Conservation (phyloP, 1,140 invertebrate species). For the Drosophila baimaii region DNA sequence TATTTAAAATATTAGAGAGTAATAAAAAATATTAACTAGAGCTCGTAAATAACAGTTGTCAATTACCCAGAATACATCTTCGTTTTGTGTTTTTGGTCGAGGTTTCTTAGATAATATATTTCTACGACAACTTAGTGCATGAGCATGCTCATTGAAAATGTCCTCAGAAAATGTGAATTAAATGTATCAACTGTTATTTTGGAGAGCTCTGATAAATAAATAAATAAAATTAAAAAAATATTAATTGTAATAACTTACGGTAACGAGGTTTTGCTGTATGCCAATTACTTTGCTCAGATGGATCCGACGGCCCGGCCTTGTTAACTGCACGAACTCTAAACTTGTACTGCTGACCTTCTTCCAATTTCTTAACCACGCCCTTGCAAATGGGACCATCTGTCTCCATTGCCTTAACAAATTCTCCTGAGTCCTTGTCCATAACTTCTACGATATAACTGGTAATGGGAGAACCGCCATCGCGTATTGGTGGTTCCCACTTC, state of each 20-base stretch:
- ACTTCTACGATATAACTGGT: constrained; percentile 95
- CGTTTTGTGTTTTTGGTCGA: background rate
- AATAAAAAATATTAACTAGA: background rate
- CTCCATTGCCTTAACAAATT: constrained; percentile 89
- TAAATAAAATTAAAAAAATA: background rate
- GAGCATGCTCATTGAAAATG: background rate
- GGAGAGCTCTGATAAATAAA: background rate
- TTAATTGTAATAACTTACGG: constrained; percentile 87
- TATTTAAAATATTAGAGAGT: background rate
- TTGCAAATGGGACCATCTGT: constrained; percentile 91
- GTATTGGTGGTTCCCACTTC: constrained; percentile 97
- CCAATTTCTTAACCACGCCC: constrained; percentile 93
- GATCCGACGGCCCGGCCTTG: constrained; percentile 97
- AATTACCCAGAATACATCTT: background rate
- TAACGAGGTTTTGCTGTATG: constrained; percentile 97
- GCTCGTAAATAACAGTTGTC: background rate
- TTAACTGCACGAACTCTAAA: constrained; percentile 97
- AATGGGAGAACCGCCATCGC: constrained; percentile 98
- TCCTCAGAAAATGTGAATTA: background rate
- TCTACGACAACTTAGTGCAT: no score
- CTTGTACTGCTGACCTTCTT: constrained; percentile 97
- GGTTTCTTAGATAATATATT: no score
- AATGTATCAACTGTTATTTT: background rate
- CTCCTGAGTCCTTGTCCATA: constrained; percentile 87
- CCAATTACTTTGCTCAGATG: constrained; percentile 96